Evolutionary conservation across 1,140 invertebrate species (phyloP), one percentile per base, ranked within the genome.

Genomic region (Meloidogyne exigua): DNA sequence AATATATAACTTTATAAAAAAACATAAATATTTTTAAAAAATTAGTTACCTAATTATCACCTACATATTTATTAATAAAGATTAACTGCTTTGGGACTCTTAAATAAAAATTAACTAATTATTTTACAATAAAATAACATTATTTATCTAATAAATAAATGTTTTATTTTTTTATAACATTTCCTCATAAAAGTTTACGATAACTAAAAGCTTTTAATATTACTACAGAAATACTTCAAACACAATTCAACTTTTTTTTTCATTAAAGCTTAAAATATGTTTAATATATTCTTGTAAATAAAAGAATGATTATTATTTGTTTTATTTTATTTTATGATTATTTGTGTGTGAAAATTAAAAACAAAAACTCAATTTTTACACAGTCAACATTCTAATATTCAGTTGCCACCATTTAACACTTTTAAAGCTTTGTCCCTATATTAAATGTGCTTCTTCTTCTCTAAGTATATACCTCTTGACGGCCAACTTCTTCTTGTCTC

Each of bases 331-430:
- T 32, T 2, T 3, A 15, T 15, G 18, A 49, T 18, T 13, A 57
- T 57, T 18, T 57, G n/a, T 18, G 49, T 57, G 49, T 57, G 49
- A 57, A 57, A 57, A 57, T 57, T 57, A 57, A 57, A 57, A 57
- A 57, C 49, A 57, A 57, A 57, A 57, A 57, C 49, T 57, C 49
- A 57, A n/a, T n/a, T n/a, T 57, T 57, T 39, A 39, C 49, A 57
- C 18, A 57, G 49, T 57, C 49, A 57, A 57, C 49, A 57, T n/a
- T n/a, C n/a, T 57, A 1, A 32, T 3, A 57, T 57, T 57, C 49
- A 57, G 49, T 57, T 57, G 49, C 49, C 44, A 49, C 18, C 44
- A 49, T 49, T 49, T 49, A 13, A 32, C 44, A 18, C 44, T 49
- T 13, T 42, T 42, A 44, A 44, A 44, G 15, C 42, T 44, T 44